Evolutionary conservation across 1,140 invertebrate genomes (phyloP), one percentile per base, ranked within the genome.

Genomic region (Leptinotarsa lineolata): DNA sequence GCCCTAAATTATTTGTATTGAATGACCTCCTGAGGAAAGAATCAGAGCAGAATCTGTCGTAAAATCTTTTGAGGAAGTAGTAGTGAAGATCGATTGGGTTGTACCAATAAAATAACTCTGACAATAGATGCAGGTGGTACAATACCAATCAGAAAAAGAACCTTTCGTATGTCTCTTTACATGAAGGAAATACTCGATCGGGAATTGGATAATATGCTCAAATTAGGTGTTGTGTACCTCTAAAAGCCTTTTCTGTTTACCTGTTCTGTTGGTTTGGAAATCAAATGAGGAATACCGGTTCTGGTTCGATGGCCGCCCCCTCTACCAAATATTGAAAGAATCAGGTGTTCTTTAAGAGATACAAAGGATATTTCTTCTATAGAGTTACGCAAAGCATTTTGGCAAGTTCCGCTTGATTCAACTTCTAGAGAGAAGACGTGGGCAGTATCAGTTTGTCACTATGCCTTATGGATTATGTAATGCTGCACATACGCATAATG

Each of bases 391-490:
- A 46, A 46, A 46, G 13, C 5, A 6, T 46, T 46, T 13, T 46
- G 45, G 13, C 45, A 46, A 46, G 13, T 46, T 46, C 45, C 45
- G 5, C 13, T 13, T 6, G 45, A 46, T 46, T 6, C 5, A 6
- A 6, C 45, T 13, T 46, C 45, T 6, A 46, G 13, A 46, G 13
- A 46, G 13, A 76, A 76, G 46, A 78, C 74, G 66, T 64, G 75
- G 75, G 3, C 54, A 74, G 13, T 84, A 74, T 69, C 74, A 78
- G 74, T 83, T 74, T 66, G n/a, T 69, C 11, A n/a, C 70, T 0
- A 82, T 85, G 79, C 78, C 82, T 12, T 83, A 83, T 78, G 84
- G 83, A 15, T 61, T 85, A 2, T 69, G 61, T 12, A 83, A 82
- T 76, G 63, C 63, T 76, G 48, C 67, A 18, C 46, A 58, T 15